Conservation (phyloP, 2,797 vertebrate genomes). For the Apogon talboti region DNA sequence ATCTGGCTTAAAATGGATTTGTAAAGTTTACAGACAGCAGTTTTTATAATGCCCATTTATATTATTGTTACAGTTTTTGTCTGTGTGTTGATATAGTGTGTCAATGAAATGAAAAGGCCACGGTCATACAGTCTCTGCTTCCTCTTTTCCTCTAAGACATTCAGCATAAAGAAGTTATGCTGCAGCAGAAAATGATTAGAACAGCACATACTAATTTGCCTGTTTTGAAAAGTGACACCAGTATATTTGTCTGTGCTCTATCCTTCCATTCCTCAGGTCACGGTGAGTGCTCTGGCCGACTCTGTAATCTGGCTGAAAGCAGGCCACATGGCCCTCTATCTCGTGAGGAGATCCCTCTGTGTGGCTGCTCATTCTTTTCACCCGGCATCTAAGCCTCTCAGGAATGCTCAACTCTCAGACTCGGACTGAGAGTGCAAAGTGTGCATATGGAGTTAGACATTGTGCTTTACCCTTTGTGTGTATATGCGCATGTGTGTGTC, state of each 20-base stretch:
- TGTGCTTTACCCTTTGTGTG: constrained; percentile 34
- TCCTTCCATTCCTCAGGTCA: constrained; percentile 47
- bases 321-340: constrained; percentile 73
- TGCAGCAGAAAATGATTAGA: constrained; percentile 15
- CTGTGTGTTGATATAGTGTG: not conserved
- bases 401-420: constrained; percentile 76
- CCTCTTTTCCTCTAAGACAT: not conserved
- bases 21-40: too few species aligned
- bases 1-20: too few species aligned
- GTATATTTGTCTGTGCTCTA: constrained; percentile 24
- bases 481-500: not conserved
- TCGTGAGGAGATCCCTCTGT: constrained; percentile 78
- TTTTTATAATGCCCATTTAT: too few species aligned
- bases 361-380: constrained; percentile 77
- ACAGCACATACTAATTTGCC: constrained; percentile 31
- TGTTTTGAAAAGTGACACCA: constrained; percentile 54
- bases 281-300: constrained; percentile 37
- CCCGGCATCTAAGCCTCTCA: constrained; percentile 74
- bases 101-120: not conserved
- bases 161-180: not conserved
- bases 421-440: constrained; percentile 49
- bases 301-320: constrained; percentile 74
- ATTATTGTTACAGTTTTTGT: too few species aligned
- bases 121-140: not conserved
- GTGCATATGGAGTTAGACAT: constrained; percentile 40